Conservation (phyloP, 2,888 invertebrate species). For the Phania funesta region DNA sequence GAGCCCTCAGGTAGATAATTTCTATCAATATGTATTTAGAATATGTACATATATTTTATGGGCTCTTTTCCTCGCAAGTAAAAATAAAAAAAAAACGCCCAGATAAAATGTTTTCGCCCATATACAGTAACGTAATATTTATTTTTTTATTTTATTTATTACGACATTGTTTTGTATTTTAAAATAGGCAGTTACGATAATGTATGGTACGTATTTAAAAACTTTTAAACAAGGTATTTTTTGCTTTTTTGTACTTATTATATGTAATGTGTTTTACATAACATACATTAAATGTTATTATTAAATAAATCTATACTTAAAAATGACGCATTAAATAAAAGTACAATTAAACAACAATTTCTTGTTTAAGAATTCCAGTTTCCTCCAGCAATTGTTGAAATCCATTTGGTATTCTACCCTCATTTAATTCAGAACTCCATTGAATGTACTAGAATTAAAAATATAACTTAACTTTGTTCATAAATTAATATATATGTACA, state of each 20-base stretch:
- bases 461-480: not conserved
- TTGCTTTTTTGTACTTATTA: not conserved
- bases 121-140: no score
- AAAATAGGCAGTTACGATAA: no score
- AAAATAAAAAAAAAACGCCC: no score
- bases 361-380: conserved; percentile 86
- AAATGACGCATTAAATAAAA: not conserved
- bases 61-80: no score
- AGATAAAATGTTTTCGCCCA: no score
- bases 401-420: conserved; percentile 90
- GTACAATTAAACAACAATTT: conserved; percentile 76
- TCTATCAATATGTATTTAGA: no score
- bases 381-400: conserved; percentile 89
- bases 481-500: not conserved
- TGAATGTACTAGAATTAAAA: conserved; percentile 85
- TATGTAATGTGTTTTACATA: not conserved
- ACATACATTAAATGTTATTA: not conserved
- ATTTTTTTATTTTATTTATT: no score
- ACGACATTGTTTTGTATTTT: no score
- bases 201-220: no score
- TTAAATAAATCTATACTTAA: not conserved
- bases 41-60: no score
- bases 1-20: no score
- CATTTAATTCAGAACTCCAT: conserved; percentile 90
- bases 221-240: not conserved